Evolutionary conservation across 2,113 vertebrate genomes (phyloP), one percentile per base, ranked within the genome.

Genomic region (Callocephalon fimbriatum): DNA sequence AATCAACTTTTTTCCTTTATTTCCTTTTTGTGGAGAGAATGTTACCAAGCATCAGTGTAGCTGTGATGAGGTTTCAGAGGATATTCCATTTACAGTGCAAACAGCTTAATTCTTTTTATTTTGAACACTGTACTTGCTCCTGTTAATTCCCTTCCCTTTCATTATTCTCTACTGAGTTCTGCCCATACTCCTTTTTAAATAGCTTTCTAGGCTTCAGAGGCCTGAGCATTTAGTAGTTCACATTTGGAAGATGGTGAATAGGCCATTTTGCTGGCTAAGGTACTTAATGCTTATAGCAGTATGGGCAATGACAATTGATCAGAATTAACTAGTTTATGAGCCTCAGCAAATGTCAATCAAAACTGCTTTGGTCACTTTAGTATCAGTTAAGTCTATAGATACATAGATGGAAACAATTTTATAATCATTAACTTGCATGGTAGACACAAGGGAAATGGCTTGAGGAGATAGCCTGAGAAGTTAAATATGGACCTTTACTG

Each of bases 1-100:
- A 95, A 96, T 77, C 48, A 84, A 78, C 70, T 61, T 96, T 66
- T 94, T 94, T 77, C 61, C n/a, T 81, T 93, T 86, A 94, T 96
- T 97, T 97, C 53, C 19, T 96, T 96, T 96, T 94, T 97, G 68
- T 74, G 51, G 17, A 45, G 31, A 74, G 35, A 96, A 92, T 38
- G 21, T 70, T 86, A 68, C 59, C 87, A 89, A 79, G 88, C 83
- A 77, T 86, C 62, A 91, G 6, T 76, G 77, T 82, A 88, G 75
- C 26, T 87, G 79, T 8, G 5, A 67, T 84, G 81, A 83, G 73
- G 48, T 94, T 95, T 94, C 91, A 81, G 48, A 62, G 45, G 63
- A 95, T 92, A 86, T 73, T 92, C 86, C 62, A 70, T 92, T 98
- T 95, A 77, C 70, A 95, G 48, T 87, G 92, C 74, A 76, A 86